These are phyloP conservation scores for Dallia pectoralis DNA, from an alignment of 2,797 vertebrate genomes.

Conservation along the genomic window DNA sequence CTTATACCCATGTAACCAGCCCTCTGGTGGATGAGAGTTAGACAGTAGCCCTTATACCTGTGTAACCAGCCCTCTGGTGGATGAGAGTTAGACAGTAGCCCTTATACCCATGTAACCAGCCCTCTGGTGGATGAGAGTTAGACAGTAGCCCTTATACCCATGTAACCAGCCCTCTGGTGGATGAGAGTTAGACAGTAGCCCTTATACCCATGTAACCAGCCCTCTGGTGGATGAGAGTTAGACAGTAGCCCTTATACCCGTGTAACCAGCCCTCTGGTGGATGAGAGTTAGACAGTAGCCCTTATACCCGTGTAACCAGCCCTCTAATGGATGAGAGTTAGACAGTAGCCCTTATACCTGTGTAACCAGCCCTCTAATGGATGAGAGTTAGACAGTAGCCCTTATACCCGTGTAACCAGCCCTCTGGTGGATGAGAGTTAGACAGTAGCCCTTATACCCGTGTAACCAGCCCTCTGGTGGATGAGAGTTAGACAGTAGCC, in stretches of 20 bases:
- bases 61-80: constrained; percentile 54
- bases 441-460: constrained; percentile 50
- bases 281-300: constrained; percentile 58
- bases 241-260: constrained; percentile 50
- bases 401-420: constrained; percentile 47
- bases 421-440: constrained; percentile 52
- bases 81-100: constrained; percentile 58
- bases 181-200: constrained; percentile 58
- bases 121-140: constrained; percentile 52
- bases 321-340: constrained; percentile 49
- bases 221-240: constrained; percentile 52
- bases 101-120: constrained; percentile 47
- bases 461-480: constrained; percentile 50
- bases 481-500: too few species aligned
- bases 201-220: constrained; percentile 47
- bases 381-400: constrained; percentile 58
- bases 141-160: constrained; percentile 50
- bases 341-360: constrained; percentile 50
- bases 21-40: constrained; percentile 52
- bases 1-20: constrained; percentile 47
- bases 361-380: constrained; percentile 51
- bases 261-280: constrained; percentile 54
- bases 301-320: constrained; percentile 47
- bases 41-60: constrained; percentile 50
- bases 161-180: constrained; percentile 54